These are phyloP conservation scores for Uropetala carovei DNA, from an alignment of 2,888 invertebrate species.

Conservation along the genomic window DNA sequence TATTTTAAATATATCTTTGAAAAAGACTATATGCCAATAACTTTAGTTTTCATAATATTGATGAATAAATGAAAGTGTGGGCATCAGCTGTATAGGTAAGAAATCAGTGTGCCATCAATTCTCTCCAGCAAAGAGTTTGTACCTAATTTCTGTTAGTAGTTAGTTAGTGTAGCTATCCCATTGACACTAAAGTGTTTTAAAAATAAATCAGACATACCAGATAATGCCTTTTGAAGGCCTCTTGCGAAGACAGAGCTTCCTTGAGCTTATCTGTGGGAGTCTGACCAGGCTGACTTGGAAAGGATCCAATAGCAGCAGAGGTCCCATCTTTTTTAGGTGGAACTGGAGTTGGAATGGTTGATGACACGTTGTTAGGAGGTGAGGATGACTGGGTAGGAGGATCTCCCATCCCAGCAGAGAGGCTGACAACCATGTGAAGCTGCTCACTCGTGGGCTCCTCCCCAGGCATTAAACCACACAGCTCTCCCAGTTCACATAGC, in stretches of 20 bases:
- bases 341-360: not conserved
- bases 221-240: conserved; percentile 92
- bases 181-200: not conserved
- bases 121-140: too few species aligned
- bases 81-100: too few species aligned
- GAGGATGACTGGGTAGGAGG: conserved; percentile 70
- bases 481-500: conserved; percentile 89
- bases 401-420: conserved; percentile 94
- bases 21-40: too few species aligned
- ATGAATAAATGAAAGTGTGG: too few species aligned
- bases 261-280: conserved; percentile 90
- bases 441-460: conserved; percentile 90
- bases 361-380: not conserved
- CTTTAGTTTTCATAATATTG: too few species aligned
- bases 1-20: too few species aligned
- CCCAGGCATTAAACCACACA: conserved; percentile 94
- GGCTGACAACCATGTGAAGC: conserved; percentile 91
- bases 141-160: too few species aligned
- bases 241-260: conserved; percentile 92
- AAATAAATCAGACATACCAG: conserved; percentile 77
- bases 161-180: too few species aligned
- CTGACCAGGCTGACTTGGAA: conserved; percentile 73
- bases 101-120: too few species aligned
- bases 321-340: not conserved
- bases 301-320: conserved; percentile 76